Conservation (phyloP, 2,888 invertebrate genomes). For the Drosophila mayaguana region DNA sequence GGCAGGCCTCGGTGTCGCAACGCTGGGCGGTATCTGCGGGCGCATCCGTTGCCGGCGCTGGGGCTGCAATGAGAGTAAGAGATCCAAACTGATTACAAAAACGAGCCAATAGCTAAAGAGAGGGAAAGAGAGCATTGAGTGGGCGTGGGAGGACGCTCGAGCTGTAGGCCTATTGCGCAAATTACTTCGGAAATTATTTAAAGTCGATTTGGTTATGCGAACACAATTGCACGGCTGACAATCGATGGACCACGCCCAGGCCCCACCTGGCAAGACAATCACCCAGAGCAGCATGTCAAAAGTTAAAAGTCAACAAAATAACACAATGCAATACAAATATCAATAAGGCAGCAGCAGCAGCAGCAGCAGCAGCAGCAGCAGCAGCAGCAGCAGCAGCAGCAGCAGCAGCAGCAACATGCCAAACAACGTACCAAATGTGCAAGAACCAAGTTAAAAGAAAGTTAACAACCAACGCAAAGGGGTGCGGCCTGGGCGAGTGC, state of each 20-base stretch:
- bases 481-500: not conserved
- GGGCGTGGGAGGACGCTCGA: too few relatives aligned
- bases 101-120: not conserved
- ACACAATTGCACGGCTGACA: conserved; percentile 35
- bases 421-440: conserved; percentile 63
- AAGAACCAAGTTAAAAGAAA: conserved; percentile 79
- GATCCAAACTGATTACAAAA: conserved; percentile 14
- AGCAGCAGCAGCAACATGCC: conserved; percentile 21
- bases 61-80: conserved; percentile 87
- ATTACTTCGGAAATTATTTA: conserved; percentile 70
- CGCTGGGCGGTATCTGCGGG: conserved; percentile 92
- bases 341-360: conserved; percentile 58
- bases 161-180: conserved; percentile 22
- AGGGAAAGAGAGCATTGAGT: too few relatives aligned
- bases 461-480: conserved; percentile 59
- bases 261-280: conserved; percentile 20
- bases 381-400: conserved; percentile 18
- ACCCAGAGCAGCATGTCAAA: conserved; percentile 46
- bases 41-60: conserved; percentile 92
- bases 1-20: conserved; percentile 91
- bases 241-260: conserved; percentile 29
- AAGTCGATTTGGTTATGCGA: conserved; percentile 62
- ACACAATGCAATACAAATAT: conserved; percentile 78
- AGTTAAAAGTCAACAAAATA: conserved; percentile 74
- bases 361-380: conserved; percentile 5